phyloP scores from a whole-genome alignment of 2,797 vertebrate genomes.

The Ataeniobius toweri region DNA sequence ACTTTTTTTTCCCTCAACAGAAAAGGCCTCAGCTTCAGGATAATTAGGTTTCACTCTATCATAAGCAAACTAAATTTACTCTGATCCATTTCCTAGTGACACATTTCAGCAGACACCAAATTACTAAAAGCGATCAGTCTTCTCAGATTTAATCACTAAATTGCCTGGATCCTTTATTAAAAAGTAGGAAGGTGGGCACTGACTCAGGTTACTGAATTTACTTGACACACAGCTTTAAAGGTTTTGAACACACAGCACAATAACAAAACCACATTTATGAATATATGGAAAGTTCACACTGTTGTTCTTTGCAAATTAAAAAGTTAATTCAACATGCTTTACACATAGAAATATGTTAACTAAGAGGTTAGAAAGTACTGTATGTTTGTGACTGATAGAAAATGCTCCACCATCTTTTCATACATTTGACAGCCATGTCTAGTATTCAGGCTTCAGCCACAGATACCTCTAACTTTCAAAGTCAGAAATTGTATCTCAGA shows the following conservation, averaged over 20 bases:
- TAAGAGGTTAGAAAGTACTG: not conserved
- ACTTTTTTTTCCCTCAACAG: conserved; percentile 42
- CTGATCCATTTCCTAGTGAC: conserved; percentile 26
- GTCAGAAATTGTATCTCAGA: not conserved
- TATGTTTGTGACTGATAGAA: not conserved
- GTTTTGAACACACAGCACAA: not conserved
- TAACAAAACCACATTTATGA: not conserved
- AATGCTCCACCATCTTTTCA: too few species aligned
- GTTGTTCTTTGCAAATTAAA: not conserved
- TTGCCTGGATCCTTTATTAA: conserved; percentile 24
- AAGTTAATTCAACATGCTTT: not conserved
- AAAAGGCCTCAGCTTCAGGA: conserved; percentile 41
- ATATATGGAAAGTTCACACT: not conserved
- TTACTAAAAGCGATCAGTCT: conserved; percentile 14
- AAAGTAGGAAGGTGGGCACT: not conserved
- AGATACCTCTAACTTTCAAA: not conserved
- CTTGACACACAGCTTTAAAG: not conserved
- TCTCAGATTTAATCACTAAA: conserved; percentile 7
- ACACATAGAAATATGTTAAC: not conserved
- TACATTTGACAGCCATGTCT: not conserved
- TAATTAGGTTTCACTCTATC: conserved; percentile 34
- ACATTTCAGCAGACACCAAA: conserved; percentile 44
- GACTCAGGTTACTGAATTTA: not conserved
- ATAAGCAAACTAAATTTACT: conserved; percentile 47
- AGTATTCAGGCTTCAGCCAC: too few species aligned